phyloP scores from a whole-genome alignment of 2,113 vertebrate species.

The Elgaria multicarinata region DNA sequence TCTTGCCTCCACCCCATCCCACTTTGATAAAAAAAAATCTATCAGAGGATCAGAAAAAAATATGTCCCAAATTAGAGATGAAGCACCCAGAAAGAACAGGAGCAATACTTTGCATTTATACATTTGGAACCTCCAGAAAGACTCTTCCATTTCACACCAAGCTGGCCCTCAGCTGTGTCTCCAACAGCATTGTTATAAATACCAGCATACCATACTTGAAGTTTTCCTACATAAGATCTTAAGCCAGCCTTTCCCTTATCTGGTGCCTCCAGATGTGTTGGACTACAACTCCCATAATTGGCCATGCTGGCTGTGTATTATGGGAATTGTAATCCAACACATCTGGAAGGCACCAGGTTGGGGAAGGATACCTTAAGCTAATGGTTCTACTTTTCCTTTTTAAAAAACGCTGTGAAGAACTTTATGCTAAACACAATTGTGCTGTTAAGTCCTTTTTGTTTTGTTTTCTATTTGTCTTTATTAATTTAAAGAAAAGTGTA shows the following conservation, averaged over 20 bases:
- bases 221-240: no score
- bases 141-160: not conserved
- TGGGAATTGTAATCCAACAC: no score
- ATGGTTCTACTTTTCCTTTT: not conserved
- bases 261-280: no score
- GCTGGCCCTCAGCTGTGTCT: not conserved
- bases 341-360: not conserved
- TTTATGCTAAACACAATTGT: not conserved
- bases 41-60: not conserved
- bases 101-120: not conserved
- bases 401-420: not conserved
- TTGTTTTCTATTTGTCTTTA: not conserved
- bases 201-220: no score
- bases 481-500: not conserved
- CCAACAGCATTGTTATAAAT: not conserved
- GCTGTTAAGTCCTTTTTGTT: not conserved
- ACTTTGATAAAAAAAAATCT: not conserved
- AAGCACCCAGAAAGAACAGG: not conserved
- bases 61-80: not conserved
- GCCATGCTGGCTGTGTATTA: no score
- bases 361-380: not conserved
- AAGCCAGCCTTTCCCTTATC: no score
- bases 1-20: no score
- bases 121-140: not conserved
- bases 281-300: no score